Evolutionary conservation across 1,140 invertebrate genomes (phyloP).

Genomic region (Phthorimaea operculella): DNA sequence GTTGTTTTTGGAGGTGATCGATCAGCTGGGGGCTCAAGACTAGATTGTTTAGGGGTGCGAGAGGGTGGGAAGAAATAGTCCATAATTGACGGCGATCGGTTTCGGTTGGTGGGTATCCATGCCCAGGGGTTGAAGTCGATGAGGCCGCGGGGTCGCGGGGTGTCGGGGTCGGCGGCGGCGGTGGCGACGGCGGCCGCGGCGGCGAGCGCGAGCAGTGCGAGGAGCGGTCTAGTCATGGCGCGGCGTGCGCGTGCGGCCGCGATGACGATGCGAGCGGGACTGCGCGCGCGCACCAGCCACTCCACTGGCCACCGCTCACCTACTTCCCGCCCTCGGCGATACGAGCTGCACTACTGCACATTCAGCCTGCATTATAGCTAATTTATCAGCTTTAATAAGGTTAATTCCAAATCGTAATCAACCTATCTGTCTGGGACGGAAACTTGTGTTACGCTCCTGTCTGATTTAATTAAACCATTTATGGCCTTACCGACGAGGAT

Average conservation of each 20-base stretch:
- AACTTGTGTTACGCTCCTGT: neutral
- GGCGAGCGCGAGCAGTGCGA: conserved; percentile 44
- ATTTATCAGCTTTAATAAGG: neutral
- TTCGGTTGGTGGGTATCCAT: conserved; percentile 54
- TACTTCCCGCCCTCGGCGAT: conserved; percentile 35
- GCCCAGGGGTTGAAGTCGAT: conserved; percentile 61
- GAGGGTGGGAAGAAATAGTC: conserved; percentile 66
- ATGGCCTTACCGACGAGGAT: too few relatives aligned
- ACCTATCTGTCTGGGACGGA: neutral
- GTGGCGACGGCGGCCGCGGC: conserved; percentile 23
- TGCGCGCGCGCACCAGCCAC: conserved; percentile 36
- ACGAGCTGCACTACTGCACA: conserved; percentile 29
- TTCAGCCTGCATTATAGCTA: conserved; percentile 22
- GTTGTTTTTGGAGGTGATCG: conserved; percentile 35
- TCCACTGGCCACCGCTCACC: conserved; percentile 39
- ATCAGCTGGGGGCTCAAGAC: conserved; percentile 47
- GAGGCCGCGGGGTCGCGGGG: conserved; percentile 41
- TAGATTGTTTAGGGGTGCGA: conserved; percentile 61
- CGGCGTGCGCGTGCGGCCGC: conserved; percentile 55
- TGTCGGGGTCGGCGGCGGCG: conserved; percentile 27
- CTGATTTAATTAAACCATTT: neutral
- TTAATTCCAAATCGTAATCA: conserved; percentile 2
- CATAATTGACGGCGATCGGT: conserved; percentile 62
- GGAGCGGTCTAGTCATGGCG: conserved; percentile 43
- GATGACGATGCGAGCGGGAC: conserved; percentile 53